Conservation (phyloP, 1,140 invertebrate species). For the Diuraphis noxia region DNA sequence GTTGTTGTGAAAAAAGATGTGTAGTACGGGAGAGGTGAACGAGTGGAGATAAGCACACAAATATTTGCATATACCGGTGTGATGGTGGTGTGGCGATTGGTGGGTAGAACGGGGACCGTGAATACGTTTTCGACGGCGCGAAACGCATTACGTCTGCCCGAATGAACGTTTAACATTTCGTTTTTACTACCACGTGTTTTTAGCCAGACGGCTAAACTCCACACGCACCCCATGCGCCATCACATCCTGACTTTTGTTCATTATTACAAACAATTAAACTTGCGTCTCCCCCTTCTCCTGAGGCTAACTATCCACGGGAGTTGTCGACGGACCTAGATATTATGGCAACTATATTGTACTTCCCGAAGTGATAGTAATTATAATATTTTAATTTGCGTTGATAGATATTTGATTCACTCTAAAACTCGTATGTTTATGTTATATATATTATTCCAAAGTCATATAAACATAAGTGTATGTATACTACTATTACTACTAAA, state of each 20-base stretch:
- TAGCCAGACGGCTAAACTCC: neutral
- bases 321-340: neutral
- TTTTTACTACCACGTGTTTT: neutral
- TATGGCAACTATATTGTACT: neutral
- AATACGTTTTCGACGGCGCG: slow-evolving; percentile 10
- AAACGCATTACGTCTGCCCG: slow-evolving; percentile 18
- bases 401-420: neutral
- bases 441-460: neutral
- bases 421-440: neutral
- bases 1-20: neutral
- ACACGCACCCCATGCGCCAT: neutral
- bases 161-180: slow-evolving; percentile 28
- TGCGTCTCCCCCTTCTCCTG: neutral
- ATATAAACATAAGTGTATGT: neutral
- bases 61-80: neutral
- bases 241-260: neutral
- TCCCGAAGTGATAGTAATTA: neutral
- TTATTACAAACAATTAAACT: neutral
- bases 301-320: neutral
- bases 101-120: neutral
- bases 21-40: neutral
- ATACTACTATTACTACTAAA: neutral
- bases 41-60: neutral
- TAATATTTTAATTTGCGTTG: neutral
- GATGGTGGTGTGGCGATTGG: neutral